Percentiles rank a stretch among this genome's conserved stretches.
Evolutionary conservation across 2,797 vertebrate genomes (phyloP).

Genomic region (Rhinogobio ventralis): DNA sequence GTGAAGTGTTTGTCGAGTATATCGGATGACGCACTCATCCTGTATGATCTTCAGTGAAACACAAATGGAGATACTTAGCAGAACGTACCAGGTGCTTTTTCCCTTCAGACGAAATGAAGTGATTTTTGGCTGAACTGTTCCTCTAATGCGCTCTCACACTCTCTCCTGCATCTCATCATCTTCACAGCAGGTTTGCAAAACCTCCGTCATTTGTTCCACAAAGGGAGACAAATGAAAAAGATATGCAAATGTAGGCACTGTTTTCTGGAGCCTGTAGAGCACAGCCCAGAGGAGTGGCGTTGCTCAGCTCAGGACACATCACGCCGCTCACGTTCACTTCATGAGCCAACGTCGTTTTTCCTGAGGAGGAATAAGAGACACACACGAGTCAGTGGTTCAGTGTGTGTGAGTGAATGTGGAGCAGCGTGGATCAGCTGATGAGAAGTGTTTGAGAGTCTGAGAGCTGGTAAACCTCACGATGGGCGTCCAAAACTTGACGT

Average conservation of each 20-base stretch:
- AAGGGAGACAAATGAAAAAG: conserved; percentile 31
- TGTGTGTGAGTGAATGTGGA: neutral
- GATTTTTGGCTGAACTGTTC: conserved; percentile 24
- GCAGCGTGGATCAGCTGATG: too few relatives aligned
- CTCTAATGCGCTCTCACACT: conserved; percentile 5
- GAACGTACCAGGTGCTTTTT: neutral
- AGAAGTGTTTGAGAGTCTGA: neutral
- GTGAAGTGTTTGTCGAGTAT: neutral
- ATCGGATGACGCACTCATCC: neutral
- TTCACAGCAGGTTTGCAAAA: conserved; percentile 27
- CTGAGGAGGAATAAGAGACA: neutral
- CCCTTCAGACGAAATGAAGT: neutral
- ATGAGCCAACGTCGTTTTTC: neutral
- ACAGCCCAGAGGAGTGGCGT: conserved; percentile 23
- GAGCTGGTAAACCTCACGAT: neutral
- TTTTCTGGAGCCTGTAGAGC: conserved; percentile 26
- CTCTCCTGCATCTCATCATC: conserved; percentile 33
- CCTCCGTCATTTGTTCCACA: conserved; percentile 33
- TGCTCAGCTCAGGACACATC: neutral
- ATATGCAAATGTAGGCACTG: conserved; percentile 29
- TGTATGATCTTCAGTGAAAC: neutral
- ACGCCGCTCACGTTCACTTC: neutral
- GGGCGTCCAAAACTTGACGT: too few relatives aligned
- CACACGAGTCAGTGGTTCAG: neutral
- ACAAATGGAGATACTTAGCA: neutral